These are phyloP conservation scores for Diadophis punctatus DNA, from an alignment of 2,113 vertebrate genomes.

Conservation along the genomic window DNA sequence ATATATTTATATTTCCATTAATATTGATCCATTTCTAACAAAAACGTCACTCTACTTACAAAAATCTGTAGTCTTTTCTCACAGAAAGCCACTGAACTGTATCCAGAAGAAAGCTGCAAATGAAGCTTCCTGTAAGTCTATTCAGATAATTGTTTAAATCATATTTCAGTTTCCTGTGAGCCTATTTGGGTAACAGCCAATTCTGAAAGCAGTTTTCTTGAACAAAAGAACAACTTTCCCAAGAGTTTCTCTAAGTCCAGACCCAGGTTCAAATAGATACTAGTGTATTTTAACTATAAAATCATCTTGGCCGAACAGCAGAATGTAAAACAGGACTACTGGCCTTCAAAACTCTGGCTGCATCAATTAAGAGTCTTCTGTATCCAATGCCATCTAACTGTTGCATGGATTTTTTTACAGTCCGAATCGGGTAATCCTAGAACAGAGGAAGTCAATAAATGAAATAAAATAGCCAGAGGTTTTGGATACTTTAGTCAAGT, in stretches of 20 bases:
- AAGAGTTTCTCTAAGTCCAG: not conserved
- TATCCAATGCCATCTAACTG: not conserved
- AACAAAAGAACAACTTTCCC: not conserved
- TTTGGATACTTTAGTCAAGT: not conserved
- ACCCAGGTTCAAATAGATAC: not conserved
- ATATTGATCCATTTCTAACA: conserved; percentile 21
- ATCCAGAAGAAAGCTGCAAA: not conserved
- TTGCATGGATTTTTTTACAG: not conserved
- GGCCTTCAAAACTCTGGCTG: not conserved
- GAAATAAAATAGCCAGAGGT: not conserved
- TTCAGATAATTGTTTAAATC: not conserved
- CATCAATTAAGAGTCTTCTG: not conserved
- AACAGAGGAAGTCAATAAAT: not conserved
- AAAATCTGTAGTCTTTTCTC: not conserved
- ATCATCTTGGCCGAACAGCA: not conserved
- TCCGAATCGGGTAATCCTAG: not conserved
- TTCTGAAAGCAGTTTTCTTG: not conserved
- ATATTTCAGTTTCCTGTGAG: not conserved
- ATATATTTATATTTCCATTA: not conserved
- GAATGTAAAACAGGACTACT: not conserved
- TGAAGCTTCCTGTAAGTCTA: not conserved
- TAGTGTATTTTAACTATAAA: not conserved
- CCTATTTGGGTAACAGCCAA: not conserved
- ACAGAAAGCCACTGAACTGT: not conserved
- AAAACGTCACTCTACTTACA: not conserved